Base-by-base conservation (phyloP, 1,140 invertebrate genomes). In the Myzus persicae region DNA sequence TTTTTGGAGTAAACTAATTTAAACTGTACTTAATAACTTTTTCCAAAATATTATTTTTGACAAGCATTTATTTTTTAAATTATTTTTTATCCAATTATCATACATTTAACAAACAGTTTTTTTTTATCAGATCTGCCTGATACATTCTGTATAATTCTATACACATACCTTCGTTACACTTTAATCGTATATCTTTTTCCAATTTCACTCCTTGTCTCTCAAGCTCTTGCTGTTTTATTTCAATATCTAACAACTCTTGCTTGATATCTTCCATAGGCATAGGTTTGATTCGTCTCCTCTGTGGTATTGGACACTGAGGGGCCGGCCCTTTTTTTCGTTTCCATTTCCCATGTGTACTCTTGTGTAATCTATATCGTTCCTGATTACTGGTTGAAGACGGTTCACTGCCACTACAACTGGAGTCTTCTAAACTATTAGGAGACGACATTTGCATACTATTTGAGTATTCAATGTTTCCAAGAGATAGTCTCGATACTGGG, bases 141-240 rank as follows among this genome's bases (percentile, higher is more conserved):
- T n/a, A n/a, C n/a, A n/a, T n/a, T n/a, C n/a, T n/a, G n/a, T n/a
- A 85, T 42, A 40, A 67, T n/a, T 67, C 38, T 67, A n/a, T 67
- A n/a, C 14, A 90, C 36, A 88, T 94, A 94, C 95, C 95, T 94
- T 95, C 93, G 94, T 96, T 97, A 94, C 97, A 97, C 95, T 97
- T 97, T 94, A 97, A 96, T 93, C 98, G 96, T 94, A 99, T 99
- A 94, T 97, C 97, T 95, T 97, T 96, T 95, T 99, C 98, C 91
- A 99, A 95, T 91, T 97, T 96, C 9, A 99, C 97, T 40, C 93
- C 98, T 95, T 98, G 97, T 87, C 97, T 96, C 95, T 99, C 98
- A 46, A 99, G 96, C n/a, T 98, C 98, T 94, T 97, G 97, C 94
- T 98, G 97, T 94, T 98, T 98, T 87, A 98, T 96, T 95, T 99